Evolutionary conservation across 2,113 vertebrate genomes (phyloP).

Genomic region (Gorilla gorilla): DNA sequence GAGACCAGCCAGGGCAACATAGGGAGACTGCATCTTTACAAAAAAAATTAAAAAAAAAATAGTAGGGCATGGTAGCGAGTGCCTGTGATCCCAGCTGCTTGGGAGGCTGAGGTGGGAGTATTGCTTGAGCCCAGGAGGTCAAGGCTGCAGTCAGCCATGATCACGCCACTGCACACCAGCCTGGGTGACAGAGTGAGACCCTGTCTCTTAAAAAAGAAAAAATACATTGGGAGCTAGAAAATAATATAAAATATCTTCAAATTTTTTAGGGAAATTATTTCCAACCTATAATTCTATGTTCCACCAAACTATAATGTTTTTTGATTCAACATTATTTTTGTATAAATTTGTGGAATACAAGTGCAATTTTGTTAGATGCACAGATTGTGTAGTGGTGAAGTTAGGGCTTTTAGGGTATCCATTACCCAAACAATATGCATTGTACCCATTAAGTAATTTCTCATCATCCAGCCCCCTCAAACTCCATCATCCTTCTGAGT

Average conservation of each 20-base stretch:
- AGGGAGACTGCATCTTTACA: no score
- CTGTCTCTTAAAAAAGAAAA: no score
- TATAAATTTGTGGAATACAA: neutral
- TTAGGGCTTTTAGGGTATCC: neutral
- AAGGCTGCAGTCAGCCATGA: no score
- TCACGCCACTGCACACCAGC: no score
- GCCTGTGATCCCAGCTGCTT: no score
- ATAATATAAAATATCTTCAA: neutral
- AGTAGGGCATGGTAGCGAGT: no score
- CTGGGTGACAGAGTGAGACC: no score
- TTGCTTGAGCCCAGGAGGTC: no score
- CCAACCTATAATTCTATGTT: neutral
- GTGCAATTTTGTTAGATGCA: neutral
- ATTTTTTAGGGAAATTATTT: conserved; percentile 5
- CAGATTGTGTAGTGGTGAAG: neutral
- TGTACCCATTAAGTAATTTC: neutral
- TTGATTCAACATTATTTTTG: neutral
- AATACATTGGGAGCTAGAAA: neutral
- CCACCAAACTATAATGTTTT: neutral
- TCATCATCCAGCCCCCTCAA: neutral
- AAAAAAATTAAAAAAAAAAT: no score
- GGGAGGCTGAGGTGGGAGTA: no score
- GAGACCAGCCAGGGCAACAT: no score
- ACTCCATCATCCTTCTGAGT: neutral
- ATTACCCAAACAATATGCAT: neutral